These are phyloP conservation scores for Ectemnius lituratus DNA, from an alignment of 2,888 invertebrate genomes.

Conservation along the genomic window DNA sequence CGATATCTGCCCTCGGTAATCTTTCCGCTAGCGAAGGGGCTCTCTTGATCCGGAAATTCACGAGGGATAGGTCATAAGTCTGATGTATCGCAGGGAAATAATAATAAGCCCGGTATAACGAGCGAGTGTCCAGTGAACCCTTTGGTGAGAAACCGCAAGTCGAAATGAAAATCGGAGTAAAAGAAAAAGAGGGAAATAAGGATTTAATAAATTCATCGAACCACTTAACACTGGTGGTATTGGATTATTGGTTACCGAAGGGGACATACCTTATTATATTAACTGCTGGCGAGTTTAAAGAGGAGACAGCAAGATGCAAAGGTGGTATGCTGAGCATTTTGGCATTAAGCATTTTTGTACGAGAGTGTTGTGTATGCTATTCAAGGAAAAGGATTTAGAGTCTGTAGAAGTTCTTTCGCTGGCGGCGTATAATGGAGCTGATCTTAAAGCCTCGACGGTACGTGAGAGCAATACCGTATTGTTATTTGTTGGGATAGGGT, in stretches of 20 bases:
- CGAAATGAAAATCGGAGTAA: not conserved
- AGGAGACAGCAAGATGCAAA: slow-evolving; percentile 32
- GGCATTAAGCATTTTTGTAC: slow-evolving; percentile 59
- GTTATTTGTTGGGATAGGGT: slow-evolving; percentile 70
- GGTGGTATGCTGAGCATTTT: slow-evolving; percentile 29
- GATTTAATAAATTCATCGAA: not conserved
- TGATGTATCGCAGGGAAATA: not conserved
- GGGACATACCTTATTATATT: slow-evolving; percentile 67
- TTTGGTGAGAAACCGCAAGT: no score
- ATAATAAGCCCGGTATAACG: no score
- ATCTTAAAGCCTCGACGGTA: slow-evolving; percentile 62
- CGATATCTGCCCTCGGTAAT: slow-evolving; percentile 54
- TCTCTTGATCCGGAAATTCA: slow-evolving; percentile 48
- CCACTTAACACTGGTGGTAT: slow-evolving; percentile 68
- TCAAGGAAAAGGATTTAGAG: slow-evolving; percentile 33
- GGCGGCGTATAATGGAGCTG: slow-evolving; percentile 63
- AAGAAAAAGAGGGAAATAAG: not conserved
- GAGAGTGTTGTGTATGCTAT: slow-evolving; percentile 34
- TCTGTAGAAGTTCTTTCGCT: slow-evolving; percentile 32
- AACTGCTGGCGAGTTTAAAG: slow-evolving; percentile 32
- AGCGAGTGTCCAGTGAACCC: no score
- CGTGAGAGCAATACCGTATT: slow-evolving; percentile 71
- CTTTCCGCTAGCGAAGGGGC: slow-evolving; percentile 44
- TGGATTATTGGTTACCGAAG: slow-evolving; percentile 74
- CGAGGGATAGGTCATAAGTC: slow-evolving; percentile 31